Evolutionary conservation across 2,888 invertebrate genomes (phyloP).

Genomic region (Mythimna vitellina): DNA sequence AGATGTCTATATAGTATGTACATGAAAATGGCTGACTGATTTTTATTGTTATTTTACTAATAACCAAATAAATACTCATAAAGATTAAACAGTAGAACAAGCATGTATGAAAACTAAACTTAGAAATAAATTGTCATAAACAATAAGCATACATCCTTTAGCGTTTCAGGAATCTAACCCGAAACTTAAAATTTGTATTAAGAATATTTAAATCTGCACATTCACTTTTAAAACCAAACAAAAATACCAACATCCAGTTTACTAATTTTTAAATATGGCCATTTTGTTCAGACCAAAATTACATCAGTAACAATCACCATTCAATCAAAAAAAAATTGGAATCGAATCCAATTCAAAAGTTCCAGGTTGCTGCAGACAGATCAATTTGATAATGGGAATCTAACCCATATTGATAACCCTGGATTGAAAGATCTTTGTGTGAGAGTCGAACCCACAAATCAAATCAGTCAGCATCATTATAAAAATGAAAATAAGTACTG

Average conservation of each 20-base stretch:
- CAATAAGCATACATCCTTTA: no score
- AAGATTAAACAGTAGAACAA: neutral
- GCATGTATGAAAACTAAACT: neutral
- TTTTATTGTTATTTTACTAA: neutral
- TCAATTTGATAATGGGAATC: conserved; percentile 28
- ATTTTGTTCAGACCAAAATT: neutral
- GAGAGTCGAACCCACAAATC: conserved; percentile 22
- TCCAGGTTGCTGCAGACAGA: neutral
- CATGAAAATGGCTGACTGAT: conserved; percentile 49
- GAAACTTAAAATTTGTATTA: neutral
- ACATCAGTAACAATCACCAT: neutral
- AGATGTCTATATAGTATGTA: conserved; percentile 60
- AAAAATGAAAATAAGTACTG: neutral
- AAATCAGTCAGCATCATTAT: neutral
- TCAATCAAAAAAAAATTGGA: conserved; percentile 8
- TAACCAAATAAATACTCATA: conserved; percentile 19
- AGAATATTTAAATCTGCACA: neutral
- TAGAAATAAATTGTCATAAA: neutral
- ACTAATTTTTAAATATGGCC: neutral
- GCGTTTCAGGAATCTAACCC: conserved; percentile 4
- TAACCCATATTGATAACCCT: conserved; percentile 36
- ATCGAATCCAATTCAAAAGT: conserved; percentile 45
- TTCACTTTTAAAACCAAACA: neutral
- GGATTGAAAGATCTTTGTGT: neutral
- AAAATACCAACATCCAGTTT: neutral